Evolutionary conservation across 2,113 vertebrate species (phyloP).

Genomic region (Alouatta palliata): DNA sequence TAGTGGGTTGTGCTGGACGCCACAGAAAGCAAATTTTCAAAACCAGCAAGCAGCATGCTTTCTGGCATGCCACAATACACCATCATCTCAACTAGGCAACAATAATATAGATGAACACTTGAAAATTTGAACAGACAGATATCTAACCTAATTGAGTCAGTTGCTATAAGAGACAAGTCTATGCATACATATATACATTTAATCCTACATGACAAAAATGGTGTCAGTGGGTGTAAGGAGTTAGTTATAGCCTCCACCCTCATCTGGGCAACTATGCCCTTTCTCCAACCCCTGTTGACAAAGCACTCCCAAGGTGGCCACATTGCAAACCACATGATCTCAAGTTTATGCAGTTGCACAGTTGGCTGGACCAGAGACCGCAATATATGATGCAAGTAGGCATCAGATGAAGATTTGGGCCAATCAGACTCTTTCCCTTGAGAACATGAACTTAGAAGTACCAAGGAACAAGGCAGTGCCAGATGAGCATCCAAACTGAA

Average conservation of each 20-base stretch:
- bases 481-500: background rate
- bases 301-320: background rate
- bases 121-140: background rate
- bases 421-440: background rate
- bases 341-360: background rate
- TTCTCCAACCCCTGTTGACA: background rate
- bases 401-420: background rate
- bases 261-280: background rate
- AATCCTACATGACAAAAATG: slow-evolving; percentile 2
- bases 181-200: background rate
- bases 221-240: background rate
- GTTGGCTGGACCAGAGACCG: background rate
- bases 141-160: background rate
- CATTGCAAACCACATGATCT: background rate
- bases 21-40: background rate
- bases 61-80: background rate
- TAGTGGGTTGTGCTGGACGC: background rate
- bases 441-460: background rate
- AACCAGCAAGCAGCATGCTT: background rate
- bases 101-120: background rate
- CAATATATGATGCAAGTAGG: background rate
- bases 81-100: background rate
- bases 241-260: background rate
- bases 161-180: background rate
- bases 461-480: background rate